Base-by-base conservation (phyloP, 2,113 vertebrate genomes). In the Equus przewalskii region DNA sequence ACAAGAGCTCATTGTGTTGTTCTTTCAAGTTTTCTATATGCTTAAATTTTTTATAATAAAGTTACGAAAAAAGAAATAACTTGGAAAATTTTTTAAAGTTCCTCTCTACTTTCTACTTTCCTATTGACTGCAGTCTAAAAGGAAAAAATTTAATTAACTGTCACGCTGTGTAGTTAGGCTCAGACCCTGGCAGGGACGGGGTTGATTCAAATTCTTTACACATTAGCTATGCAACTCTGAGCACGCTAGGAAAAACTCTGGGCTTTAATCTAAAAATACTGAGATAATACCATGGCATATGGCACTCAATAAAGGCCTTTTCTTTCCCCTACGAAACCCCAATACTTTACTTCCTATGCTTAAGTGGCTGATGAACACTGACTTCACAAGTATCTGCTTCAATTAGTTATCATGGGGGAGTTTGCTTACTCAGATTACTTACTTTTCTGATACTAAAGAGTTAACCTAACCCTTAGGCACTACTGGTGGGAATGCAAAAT, bases 181-280 rank as follows among this genome's bases (percentile, higher is more conserved):
- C 54, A 58, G 80, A 92, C 15, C 49, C 79, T 49, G 46, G 13
- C 79, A 85, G 24, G 44, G 9, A 89, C 7, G 30, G 44, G 8
- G 18, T 14, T 81, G 75, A 87, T 80, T n/a, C 65, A 97, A 88
- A 90, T 90, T 85, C 90, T 70, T 96, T 76, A 94, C 16, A 87
- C 12, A 46, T 70, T n/a, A 82, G 87, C 69, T 88, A 49, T n/a
- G 33, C 22, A 85, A 85, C 86, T 82, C 51, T 49, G 10, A 65
- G 75, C 10, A 13, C 87, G 46, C 30, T 49, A 82, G 21, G 9
- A 56, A 91, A 87, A 78, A 30, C 44, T 90, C 60, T 81, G 49
- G 64, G 46, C 69, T 70, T 83, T 78, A 91, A 91, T 65, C 60
- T 70, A 91, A 91, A 78, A 94, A 70, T 79, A 88, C 1, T 84